These are phyloP conservation scores for Nasonovia ribisnigri DNA, from an alignment of 2,888 invertebrate species.

Conservation along the genomic window DNA sequence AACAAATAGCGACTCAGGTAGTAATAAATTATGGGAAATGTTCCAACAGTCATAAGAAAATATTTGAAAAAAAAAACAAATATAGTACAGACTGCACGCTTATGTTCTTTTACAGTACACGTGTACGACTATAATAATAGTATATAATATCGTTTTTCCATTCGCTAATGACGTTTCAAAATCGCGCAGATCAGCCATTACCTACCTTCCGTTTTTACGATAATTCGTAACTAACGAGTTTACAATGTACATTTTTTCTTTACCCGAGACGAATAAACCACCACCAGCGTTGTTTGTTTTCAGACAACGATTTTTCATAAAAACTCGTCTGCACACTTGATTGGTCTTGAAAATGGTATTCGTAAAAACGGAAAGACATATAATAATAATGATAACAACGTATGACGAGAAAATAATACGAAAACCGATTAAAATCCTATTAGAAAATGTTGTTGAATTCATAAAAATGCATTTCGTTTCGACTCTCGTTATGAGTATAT, in stretches of 20 bases:
- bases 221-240: constrained; percentile 16
- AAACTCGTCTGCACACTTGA: not conserved
- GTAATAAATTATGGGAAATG: not conserved
- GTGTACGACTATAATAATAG: not conserved
- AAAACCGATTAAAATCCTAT: not conserved
- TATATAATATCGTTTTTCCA: not conserved
- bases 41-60: not conserved
- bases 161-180: constrained; percentile 5
- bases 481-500: not conserved
- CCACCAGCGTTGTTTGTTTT: not conserved
- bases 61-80: not conserved
- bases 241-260: not conserved
- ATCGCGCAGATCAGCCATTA: not conserved
- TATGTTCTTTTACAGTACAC: not conserved
- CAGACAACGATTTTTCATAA: not conserved
- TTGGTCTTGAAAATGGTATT: not conserved
- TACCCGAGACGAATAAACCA: not conserved
- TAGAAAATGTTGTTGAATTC: not conserved
- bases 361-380: not conserved
- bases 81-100: not conserved
- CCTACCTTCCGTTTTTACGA: not conserved
- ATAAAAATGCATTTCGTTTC: not conserved
- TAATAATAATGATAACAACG: not conserved
- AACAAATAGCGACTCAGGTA: not conserved
- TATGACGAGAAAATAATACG: not conserved